These are phyloP conservation scores for Pentamera pediparva DNA, from an alignment of 53 echinoderm and acorn worm genomes.

Conservation along the genomic window DNA sequence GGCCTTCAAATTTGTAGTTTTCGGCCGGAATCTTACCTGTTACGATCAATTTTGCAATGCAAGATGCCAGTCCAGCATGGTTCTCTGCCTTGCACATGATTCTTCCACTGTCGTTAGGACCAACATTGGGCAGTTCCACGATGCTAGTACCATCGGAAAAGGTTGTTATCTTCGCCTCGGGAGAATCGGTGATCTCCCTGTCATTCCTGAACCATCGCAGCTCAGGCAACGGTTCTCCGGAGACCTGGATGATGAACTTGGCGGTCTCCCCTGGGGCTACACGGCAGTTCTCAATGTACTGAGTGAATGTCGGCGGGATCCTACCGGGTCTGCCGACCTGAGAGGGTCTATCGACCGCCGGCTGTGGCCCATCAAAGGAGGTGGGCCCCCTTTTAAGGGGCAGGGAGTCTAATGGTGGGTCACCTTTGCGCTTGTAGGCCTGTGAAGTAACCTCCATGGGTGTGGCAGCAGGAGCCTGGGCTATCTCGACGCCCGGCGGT, in stretches of 20 bases:
- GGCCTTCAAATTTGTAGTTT: background rate
- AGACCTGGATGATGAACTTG: constrained; percentile 72
- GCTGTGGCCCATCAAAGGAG: constrained; percentile 40
- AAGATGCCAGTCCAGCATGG: constrained; percentile 88
- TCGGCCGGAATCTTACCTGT: constrained; percentile 52
- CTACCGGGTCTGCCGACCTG: constrained; percentile 23
- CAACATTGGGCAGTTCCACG: constrained; percentile 60
- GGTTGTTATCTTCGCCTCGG: constrained; percentile 52
- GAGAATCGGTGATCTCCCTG: constrained; percentile 61
- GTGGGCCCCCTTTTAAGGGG: constrained; percentile 13
- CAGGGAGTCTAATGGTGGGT: background rate
- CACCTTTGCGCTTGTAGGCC: constrained; percentile 12
- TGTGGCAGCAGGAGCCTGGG: constrained; percentile 8
- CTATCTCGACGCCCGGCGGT: constrained; percentile 5
- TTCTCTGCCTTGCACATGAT: constrained; percentile 96
- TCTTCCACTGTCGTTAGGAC: constrained; percentile 63
- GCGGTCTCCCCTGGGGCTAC: constrained; percentile 71
- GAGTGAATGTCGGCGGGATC: constrained; percentile 78
- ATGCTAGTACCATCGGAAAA: constrained; percentile 72
- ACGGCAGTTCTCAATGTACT: constrained; percentile 89
- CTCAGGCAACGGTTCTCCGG: constrained; percentile 73
- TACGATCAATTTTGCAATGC: constrained; percentile 93
- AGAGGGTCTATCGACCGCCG: constrained; percentile 31
- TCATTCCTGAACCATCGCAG: constrained; percentile 83
- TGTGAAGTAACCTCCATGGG: constrained; percentile 24